Percentiles rank a stretch among this genome's conserved stretches.
Conservation (phyloP, 2,113 vertebrate species). For the Scatophagus argus region DNA sequence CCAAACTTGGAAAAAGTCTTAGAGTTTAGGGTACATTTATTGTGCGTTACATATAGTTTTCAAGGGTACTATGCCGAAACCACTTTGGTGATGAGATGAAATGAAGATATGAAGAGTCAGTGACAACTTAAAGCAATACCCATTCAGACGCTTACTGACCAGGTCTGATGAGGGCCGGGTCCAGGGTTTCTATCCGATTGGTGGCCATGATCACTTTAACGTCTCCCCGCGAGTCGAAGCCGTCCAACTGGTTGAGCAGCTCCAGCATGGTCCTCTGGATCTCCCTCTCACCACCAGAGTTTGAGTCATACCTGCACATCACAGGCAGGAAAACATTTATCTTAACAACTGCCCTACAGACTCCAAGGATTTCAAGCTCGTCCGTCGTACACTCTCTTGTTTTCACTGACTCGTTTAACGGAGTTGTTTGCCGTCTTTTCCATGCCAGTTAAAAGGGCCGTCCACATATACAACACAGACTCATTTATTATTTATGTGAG, state of each 20-base stretch:
- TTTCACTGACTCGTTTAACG: neutral
- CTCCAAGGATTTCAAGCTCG: neutral
- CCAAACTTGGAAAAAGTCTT: no score
- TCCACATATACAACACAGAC: neutral
- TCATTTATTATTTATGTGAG: neutral
- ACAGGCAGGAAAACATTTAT: neutral
- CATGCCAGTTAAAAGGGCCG: neutral
- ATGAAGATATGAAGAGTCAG: neutral
- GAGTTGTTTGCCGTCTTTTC: neutral
- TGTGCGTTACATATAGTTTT: no score
- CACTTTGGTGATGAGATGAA: no score
- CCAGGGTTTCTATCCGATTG: conserved; percentile 97
- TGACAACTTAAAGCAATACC: neutral
- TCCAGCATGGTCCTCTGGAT: conserved; percentile 99
- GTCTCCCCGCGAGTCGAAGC: conserved; percentile 96
- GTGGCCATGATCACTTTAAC: conserved; percentile 99
- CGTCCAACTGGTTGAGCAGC: conserved; percentile 96
- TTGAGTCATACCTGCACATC: conserved; percentile 92
- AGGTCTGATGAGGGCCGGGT: conserved; percentile 97
- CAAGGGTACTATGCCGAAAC: no score
- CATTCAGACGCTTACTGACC: conserved; percentile 77
- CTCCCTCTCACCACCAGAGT: conserved; percentile 96
- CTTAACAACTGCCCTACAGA: neutral
- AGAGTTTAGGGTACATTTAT: no score
- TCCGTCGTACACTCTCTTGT: neutral